Percentiles rank a stretch among this genome's conserved stretches.
Conservation (phyloP, 2,888 invertebrate species). For the Cosmorhoe ocellata region DNA sequence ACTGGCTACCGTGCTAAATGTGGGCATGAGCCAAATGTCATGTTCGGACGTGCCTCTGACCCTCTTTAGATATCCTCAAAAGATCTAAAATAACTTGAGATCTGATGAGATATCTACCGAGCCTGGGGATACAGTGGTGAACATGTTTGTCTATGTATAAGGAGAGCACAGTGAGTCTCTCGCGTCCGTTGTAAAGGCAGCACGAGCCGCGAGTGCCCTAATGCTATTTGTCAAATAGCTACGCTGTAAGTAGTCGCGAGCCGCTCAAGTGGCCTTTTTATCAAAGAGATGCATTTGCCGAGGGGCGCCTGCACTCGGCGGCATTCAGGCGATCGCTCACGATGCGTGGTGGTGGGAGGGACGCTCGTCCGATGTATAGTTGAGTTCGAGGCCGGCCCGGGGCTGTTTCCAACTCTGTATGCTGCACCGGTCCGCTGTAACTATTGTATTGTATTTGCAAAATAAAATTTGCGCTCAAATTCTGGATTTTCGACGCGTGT, state of each 20-base stretch:
- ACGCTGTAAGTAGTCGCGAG: constrained; percentile 25
- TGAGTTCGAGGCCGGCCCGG: constrained; percentile 25
- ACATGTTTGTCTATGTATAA: too few relatives aligned
- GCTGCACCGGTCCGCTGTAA: constrained; percentile 25
- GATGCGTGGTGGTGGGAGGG: constrained; percentile 29
- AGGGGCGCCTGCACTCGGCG: constrained; percentile 12
- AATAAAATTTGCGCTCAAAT: constrained; percentile 25
- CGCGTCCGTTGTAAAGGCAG: constrained; percentile 14
- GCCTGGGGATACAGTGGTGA: constrained; percentile 1
- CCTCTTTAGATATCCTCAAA: too few relatives aligned
- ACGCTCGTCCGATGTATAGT: constrained; percentile 31
- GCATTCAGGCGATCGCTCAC: constrained; percentile 28
- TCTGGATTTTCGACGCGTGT: constrained; percentile 9
- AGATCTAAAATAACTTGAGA: too few relatives aligned
- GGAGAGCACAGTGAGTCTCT: too few relatives aligned
- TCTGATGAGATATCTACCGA: too few relatives aligned
- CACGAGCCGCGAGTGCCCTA: constrained; percentile 9
- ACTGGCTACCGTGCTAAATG: too few relatives aligned
- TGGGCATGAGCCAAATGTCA: too few relatives aligned
- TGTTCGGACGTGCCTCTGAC: too few relatives aligned
- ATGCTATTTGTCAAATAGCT: constrained; percentile 35
- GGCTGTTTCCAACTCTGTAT: constrained; percentile 24
- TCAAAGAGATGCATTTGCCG: constrained; percentile 29
- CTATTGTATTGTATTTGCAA: constrained; percentile 30
- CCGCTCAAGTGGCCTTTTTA: constrained; percentile 22